phyloP scores from a whole-genome alignment of 2,113 vertebrate species.

The Sinocyclocheilus grahami region DNA sequence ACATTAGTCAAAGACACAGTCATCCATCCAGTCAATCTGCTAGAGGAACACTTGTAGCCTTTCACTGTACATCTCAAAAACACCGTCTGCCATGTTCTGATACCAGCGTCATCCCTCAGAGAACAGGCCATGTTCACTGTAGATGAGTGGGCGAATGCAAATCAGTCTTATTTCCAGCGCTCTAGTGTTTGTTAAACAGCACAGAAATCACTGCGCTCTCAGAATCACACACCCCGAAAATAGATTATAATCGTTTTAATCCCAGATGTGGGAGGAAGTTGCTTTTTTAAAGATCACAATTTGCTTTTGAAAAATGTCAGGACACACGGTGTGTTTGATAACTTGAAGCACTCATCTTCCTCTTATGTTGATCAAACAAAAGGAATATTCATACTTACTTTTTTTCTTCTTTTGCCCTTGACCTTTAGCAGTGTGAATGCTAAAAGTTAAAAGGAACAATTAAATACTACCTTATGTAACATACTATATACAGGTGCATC shows the following conservation, averaged over 20 bases:
- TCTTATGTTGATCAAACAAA: constrained; percentile 61
- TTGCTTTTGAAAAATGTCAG: constrained; percentile 49
- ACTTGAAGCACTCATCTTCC: not conserved
- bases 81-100: constrained; percentile 40
- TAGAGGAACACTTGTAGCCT: constrained; percentile 15
- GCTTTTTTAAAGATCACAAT: constrained; percentile 56
- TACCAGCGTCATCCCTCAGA: constrained; percentile 33
- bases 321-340: not conserved
- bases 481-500: no score
- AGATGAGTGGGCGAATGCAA: constrained; percentile 52
- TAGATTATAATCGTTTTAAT: constrained; percentile 68
- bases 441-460: not conserved
- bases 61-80: constrained; percentile 43
- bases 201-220: constrained; percentile 42
- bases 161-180: constrained; percentile 58
- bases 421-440: constrained; percentile 48
- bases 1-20: constrained; percentile 16
- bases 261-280: constrained; percentile 61
- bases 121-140: constrained; percentile 42
- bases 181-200: constrained; percentile 56
- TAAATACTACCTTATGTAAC: not conserved
- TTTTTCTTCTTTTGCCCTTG: constrained; percentile 36
- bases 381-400: constrained; percentile 65
- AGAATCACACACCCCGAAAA: constrained; percentile 56
- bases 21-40: constrained; percentile 14